Base-by-base conservation (phyloP, 2,113 vertebrate genomes). In the Carassius auratus region DNA sequence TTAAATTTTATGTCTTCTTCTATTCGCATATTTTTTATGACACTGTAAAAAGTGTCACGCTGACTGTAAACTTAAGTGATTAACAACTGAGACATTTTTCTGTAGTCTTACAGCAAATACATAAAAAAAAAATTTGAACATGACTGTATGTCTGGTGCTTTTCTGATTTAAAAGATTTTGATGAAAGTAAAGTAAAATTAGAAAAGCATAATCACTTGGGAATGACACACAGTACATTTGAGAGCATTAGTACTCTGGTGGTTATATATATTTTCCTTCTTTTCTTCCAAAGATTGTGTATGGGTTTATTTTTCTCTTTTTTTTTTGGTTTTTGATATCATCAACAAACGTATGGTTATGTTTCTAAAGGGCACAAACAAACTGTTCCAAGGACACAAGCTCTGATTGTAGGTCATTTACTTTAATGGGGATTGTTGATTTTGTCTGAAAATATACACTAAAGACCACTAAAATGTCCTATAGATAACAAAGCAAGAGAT, bases 401-500 rank as follows among this genome's bases (percentile, higher is more conserved):
- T 33, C 10, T 86, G 68, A 86, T 82, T 86, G 78, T 62, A 66
- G 55, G 57, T 71, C 52, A 64, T 75, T 81, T 59, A 50, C 14
- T 69, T 19, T 69, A n/a, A 68, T 33, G 17, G 64, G 81, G 81
- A 62, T 52, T 86, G 48, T 33, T 82, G 57, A 86, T 82, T 82
- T n/a, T 17, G 38, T 76, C 45, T 74, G 45, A 64, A 86, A 81
- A 86, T 79, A 71, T 69, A 42, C 42, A 71, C 76, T 84, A 79
- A 86, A 80, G 55, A 50, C 85, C 90, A 45, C 38, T 68, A 74
- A 84, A 77, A 91, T 62, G 80, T 84, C 88, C 86, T 26, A 68
- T 19, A 90, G 90, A 92, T 91, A 91, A 86, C 55, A 81, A 42
- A 52, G 75, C 81, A 86, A 86, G 88, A 86, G 68, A 85, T 86